Percentiles rank a stretch among this genome's conserved stretches.
These are phyloP conservation scores for Sphaeridia pumilis DNA, from an alignment of 2,888 invertebrate genomes.

Conservation along the genomic window DNA sequence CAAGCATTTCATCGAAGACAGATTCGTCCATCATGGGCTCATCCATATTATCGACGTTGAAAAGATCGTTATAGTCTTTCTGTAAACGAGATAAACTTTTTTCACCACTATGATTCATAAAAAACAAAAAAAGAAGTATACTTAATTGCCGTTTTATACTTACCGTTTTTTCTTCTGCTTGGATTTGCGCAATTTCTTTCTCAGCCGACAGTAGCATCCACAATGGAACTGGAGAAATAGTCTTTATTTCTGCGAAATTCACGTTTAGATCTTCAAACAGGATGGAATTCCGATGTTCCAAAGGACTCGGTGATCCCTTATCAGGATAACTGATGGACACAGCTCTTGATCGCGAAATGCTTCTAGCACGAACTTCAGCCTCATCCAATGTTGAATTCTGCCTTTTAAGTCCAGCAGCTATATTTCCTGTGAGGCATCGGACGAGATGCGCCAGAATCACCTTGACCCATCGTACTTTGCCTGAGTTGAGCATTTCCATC, in stretches of 20 bases:
- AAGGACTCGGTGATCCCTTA: slow-evolving; percentile 53
- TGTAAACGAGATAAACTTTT: slow-evolving; percentile 22
- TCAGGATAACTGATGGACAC: slow-evolving; percentile 71
- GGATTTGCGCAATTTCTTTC: slow-evolving; percentile 50
- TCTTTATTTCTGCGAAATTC: slow-evolving; percentile 90
- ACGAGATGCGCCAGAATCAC: slow-evolving; percentile 95
- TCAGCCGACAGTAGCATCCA: slow-evolving; percentile 95
- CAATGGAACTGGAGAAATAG: slow-evolving; percentile 93
- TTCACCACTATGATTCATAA: not conserved
- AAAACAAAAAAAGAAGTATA: not conserved
- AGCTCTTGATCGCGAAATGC: slow-evolving; percentile 80
- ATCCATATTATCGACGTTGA: slow-evolving; percentile 60
- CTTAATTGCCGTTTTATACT: not conserved
- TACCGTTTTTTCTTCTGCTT: slow-evolving; percentile 32
- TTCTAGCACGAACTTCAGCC: slow-evolving; percentile 52
- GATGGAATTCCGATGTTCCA: slow-evolving; percentile 63
- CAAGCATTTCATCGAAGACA: slow-evolving; percentile 52
- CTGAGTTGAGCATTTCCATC: slow-evolving; percentile 95
- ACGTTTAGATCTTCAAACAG: slow-evolving; percentile 76
- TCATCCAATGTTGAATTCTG: slow-evolving; percentile 42
- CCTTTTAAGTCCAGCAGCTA: slow-evolving; percentile 25
- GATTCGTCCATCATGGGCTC: slow-evolving; percentile 57
- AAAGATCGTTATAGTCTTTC: slow-evolving; percentile 80
- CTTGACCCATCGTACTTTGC: slow-evolving; percentile 95
- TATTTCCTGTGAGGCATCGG: slow-evolving; percentile 31